Evolutionary conservation across 2,113 vertebrate genomes (phyloP).

Genomic region (Hippocampus zosterae): DNA sequence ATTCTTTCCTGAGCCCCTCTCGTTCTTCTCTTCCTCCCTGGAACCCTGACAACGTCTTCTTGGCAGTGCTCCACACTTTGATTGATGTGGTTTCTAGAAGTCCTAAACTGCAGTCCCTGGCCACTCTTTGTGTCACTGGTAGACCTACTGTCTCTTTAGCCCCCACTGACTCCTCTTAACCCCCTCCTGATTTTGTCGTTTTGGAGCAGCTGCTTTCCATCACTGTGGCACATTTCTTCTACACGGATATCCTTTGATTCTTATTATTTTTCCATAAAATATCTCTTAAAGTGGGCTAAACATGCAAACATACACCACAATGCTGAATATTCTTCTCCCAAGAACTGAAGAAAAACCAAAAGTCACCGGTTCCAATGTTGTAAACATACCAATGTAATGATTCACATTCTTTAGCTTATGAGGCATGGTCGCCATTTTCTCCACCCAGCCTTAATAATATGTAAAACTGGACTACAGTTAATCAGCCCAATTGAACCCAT

Average conservation of each 20-base stretch:
- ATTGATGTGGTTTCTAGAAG: conserved; percentile 80
- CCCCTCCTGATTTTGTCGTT: conserved; percentile 66
- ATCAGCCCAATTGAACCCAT: conserved; percentile 49
- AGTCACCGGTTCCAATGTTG: conserved; percentile 24
- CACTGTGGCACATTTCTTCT: conserved; percentile 52
- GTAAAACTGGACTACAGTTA: conserved; percentile 47
- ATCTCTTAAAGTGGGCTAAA: conserved; percentile 44
- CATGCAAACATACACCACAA: conserved; percentile 25
- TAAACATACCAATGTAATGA: conserved; percentile 38
- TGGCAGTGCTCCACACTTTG: conserved; percentile 67
- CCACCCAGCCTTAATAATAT: conserved; percentile 32
- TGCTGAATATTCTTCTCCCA: conserved; percentile 13
- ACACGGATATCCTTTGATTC: conserved; percentile 63
- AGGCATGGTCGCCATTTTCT: conserved; percentile 24
- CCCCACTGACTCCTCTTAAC: conserved; percentile 80
- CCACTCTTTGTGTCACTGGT: conserved; percentile 77
- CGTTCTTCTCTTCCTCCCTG: conserved; percentile 7
- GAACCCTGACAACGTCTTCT: conserved; percentile 65
- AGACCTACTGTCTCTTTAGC: conserved; percentile 75
- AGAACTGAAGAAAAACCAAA: conserved; percentile 28
- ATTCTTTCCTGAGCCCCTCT: conserved; percentile 20
- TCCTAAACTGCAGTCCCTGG: conserved; percentile 73
- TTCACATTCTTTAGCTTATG: conserved; percentile 19
- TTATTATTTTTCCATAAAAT: conserved; percentile 59
- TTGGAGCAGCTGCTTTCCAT: conserved; percentile 71